These are phyloP conservation scores for Maniola jurtina DNA, from an alignment of 1,140 invertebrate genomes.

Conservation along the genomic window DNA sequence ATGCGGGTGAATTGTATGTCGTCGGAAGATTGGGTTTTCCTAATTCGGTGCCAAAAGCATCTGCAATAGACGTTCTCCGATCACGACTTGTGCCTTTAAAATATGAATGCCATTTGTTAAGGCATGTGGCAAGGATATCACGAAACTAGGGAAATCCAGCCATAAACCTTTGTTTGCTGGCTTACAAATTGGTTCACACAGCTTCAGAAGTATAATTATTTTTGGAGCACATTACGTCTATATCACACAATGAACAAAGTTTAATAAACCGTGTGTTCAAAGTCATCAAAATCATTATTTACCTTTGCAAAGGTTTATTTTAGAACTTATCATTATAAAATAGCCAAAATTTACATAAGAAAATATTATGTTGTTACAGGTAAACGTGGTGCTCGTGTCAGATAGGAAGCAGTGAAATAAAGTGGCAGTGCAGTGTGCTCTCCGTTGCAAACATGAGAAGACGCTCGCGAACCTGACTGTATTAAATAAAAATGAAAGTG, in stretches of 20 bases:
- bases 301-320: too few species aligned
- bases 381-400: conserved; percentile 27
- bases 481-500: conserved; percentile 57
- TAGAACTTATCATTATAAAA: too few species aligned
- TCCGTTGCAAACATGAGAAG: conserved; percentile 50
- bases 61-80: conserved; percentile 49
- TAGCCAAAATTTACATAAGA: neutral
- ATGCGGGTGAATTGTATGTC: conserved; percentile 32
- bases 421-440: conserved; percentile 49
- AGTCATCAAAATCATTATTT: too few species aligned
- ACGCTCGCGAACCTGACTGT: conserved; percentile 44
- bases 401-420: conserved; percentile 37
- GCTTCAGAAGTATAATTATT: neutral
- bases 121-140: conserved; percentile 59
- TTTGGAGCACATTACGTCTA: neutral
- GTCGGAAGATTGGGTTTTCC: conserved; percentile 50
- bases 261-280: too few species aligned
- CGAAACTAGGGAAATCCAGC: conserved; percentile 65
- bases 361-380: conserved; percentile 33
- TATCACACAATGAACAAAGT: too few species aligned
- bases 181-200: conserved; percentile 26
- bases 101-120: conserved; percentile 65
- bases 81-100: conserved; percentile 72
- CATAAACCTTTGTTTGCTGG: conserved; percentile 45
- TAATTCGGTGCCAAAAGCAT: conserved; percentile 55